Base-by-base conservation (phyloP, 2,888 invertebrate species). In the Scelioninae gen. 1 region DNA sequence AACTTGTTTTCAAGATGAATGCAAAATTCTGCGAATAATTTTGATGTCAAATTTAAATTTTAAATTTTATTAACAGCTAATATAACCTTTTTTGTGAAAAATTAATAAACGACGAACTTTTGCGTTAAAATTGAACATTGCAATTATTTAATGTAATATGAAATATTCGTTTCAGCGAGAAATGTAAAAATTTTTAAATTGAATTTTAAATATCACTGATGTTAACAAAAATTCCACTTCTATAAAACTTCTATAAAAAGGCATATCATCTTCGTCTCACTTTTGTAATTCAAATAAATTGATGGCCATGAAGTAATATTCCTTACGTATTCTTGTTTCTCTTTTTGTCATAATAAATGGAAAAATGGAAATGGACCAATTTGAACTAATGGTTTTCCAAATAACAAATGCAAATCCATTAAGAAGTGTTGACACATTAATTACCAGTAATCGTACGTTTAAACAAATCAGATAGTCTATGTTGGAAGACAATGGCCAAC, bases 81-180 rank as follows among this genome's bases (percentile, higher is more conserved):
- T 23, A 23, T 23, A 23, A 23, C 2, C 4, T 23, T 23, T 23
- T 23, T 1, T 1, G 2, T 1, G 23, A 4, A 23, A 23, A 23
- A 23, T 23, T 23, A 4, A 23, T 2, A 23, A 23, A 1, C 23
- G 23, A 23, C 23, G 4, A 23, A 4, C 4, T 23, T 23, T 23
- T n/a, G n/a, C n/a, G n/a, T n/a, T n/a, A n/a, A n/a, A n/a, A n/a
- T n/a, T n/a, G n/a, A 23, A 23, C 23, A 4, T 23, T 4, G 23
- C 23, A 4, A 23, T 23, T 23, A 23, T 2, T 2, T 23, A 23
- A 2, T 23, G 2, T 2, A 23, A 1, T 2, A 23, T 23, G 23
- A 23, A 23, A 23, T 23, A 23, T 23, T 85, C 16, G 85, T 74
- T 60, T 84, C 86, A 10, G 34, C 34, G 5, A 10, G 34, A 34